phyloP scores from a whole-genome alignment of 2,113 vertebrate genomes.

The human (Homo sapiens) region DNA sequence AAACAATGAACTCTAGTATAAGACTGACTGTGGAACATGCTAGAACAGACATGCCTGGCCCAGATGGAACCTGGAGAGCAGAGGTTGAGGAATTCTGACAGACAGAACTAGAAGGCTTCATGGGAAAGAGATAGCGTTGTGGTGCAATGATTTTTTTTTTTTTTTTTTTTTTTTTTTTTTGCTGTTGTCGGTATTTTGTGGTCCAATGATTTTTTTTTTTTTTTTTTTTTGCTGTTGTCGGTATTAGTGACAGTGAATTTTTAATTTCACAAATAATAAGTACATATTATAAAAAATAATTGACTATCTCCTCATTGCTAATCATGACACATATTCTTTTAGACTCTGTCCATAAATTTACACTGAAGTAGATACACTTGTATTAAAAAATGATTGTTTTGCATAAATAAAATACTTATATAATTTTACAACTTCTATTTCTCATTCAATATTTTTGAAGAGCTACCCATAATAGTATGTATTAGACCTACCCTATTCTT shows the following conservation, averaged over 20 bases:
- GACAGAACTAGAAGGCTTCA: neutral
- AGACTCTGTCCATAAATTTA: neutral
- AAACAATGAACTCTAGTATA: neutral
- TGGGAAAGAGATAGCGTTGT: neutral
- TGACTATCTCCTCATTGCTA: neutral
- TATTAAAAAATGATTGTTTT: neutral
- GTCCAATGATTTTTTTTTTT: no score
- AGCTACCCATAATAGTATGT: neutral
- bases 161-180: neutral
- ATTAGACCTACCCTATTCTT: neutral
- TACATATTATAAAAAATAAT: slow-evolving; percentile 21
- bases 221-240: neutral
- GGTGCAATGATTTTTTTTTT: neutral
- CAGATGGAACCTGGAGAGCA: neutral
- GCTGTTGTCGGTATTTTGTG: neutral
- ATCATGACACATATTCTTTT: neutral
- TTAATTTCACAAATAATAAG: neutral
- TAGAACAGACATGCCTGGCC: neutral
- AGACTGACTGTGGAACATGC: neutral
- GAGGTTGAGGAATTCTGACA: neutral
- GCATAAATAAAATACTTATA: slow-evolving; percentile 15
- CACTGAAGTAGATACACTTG: neutral
- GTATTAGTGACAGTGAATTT: neutral
- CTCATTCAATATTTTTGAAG: neutral
- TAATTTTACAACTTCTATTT: neutral